Conservation (phyloP, 2,113 vertebrate species). For the Rhadina sibilatrix region DNA sequence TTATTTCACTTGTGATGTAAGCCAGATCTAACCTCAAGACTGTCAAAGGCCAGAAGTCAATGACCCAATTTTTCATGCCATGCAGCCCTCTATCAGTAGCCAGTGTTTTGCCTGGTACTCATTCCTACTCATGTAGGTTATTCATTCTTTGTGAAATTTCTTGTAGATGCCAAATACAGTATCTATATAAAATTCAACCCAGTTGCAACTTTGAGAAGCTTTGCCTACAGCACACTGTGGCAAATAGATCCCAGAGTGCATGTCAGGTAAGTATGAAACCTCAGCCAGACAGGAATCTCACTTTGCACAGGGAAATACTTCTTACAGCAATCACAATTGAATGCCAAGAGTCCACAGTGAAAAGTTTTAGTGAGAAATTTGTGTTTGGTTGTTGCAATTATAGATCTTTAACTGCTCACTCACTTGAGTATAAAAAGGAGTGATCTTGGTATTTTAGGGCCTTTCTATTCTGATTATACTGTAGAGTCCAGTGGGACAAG, state of each 20-base stretch:
- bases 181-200: not conserved
- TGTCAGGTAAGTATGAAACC: not conserved
- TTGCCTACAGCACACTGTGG: not conserved
- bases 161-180: not conserved
- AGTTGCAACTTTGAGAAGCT: not conserved
- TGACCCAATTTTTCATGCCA: slow-evolving; percentile 78
- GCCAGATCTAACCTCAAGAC: slow-evolving; percentile 78
- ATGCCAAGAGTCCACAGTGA: not conserved
- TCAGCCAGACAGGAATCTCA: not conserved
- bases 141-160: not conserved
- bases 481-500: not conserved
- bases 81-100: slow-evolving; percentile 38
- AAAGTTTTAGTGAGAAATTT: not conserved
- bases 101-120: not conserved
- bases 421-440: not conserved
- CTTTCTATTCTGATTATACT: not conserved
- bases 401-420: slow-evolving; percentile 11
- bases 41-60: slow-evolving; percentile 80
- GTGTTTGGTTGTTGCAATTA: not conserved
- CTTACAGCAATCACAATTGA: not conserved
- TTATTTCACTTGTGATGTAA: slow-evolving; percentile 82
- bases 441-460: not conserved
- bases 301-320: not conserved
- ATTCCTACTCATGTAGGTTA: not conserved
- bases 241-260: not conserved